Evolutionary conservation across 2,888 invertebrate species (phyloP).

Genomic region (Trichopria drosophilae): DNA sequence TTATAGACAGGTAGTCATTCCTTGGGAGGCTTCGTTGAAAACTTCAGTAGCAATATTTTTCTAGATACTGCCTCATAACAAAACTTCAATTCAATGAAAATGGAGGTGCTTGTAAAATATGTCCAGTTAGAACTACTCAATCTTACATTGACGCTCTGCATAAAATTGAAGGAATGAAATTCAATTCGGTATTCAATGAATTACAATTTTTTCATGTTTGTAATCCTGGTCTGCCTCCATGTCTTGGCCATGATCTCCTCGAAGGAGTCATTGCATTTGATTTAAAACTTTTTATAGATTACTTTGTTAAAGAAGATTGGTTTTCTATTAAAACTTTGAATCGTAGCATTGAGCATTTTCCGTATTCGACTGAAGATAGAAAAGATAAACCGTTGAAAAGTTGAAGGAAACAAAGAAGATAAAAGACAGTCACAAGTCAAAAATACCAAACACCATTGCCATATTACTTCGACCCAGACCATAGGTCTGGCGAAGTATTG

Average conservation of each 20-base stretch:
- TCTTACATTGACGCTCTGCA: not conserved
- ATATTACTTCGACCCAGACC: no score
- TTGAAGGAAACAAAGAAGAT: no score
- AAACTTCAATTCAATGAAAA: constrained; percentile 9
- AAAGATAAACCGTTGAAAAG: constrained; percentile 28
- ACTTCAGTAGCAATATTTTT: constrained; percentile 33
- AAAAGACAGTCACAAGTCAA: no score
- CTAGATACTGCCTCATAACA: constrained; percentile 33
- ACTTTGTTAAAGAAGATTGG: constrained; percentile 23
- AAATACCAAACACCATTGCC: no score
- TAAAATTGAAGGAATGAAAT: constrained; percentile 19
- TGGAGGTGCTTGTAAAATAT: constrained; percentile 6
- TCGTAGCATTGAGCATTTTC: constrained; percentile 9
- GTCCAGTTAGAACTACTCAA: not conserved
- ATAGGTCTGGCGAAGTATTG: no score
- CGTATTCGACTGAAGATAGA: constrained; percentile 22
- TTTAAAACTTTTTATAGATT: constrained; percentile 8
- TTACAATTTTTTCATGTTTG: constrained; percentile 24
- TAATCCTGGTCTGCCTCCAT: constrained; percentile 28
- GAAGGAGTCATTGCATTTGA: constrained; percentile 21
- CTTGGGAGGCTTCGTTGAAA: constrained; percentile 42
- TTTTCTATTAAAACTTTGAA: constrained; percentile 18
- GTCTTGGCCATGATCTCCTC: constrained; percentile 29
- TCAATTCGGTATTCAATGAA: constrained; percentile 24
- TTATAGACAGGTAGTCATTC: constrained; percentile 36